These are phyloP conservation scores for Lerista edwardsae DNA, from an alignment of 2,797 vertebrate genomes.

Conservation along the genomic window DNA sequence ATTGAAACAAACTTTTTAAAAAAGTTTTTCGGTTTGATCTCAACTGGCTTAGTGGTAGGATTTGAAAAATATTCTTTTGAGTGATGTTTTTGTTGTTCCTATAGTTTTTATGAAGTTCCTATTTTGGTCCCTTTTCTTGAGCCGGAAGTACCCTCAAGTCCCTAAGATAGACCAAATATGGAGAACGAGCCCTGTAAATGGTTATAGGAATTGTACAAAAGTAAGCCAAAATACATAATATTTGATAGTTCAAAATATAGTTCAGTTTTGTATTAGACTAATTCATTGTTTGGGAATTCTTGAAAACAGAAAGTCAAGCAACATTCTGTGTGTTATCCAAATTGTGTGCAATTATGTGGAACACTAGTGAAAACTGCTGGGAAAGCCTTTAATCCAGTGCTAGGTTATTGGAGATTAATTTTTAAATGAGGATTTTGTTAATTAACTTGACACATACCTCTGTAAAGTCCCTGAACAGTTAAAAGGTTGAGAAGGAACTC, in stretches of 20 bases:
- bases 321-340: conserved; percentile 8
- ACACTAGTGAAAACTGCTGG: conserved; percentile 22
- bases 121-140: too few species aligned
- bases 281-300: neutral
- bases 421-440: conserved; percentile 1
- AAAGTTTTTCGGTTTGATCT: too few species aligned
- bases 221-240: neutral
- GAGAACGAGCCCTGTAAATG: too few species aligned
- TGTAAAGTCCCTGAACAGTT: neutral
- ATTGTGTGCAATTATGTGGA: neutral
- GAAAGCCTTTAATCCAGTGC: neutral
- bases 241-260: neutral
- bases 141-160: too few species aligned
- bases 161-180: too few species aligned
- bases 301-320: conserved; percentile 4
- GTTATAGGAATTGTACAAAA: neutral
- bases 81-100: too few species aligned
- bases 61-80: too few species aligned
- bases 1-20: too few species aligned
- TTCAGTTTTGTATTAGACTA: neutral
- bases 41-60: too few species aligned
- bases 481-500: neutral
- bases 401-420: neutral
- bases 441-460: neutral
- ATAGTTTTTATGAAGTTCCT: too few species aligned